These are phyloP conservation scores for Gymnocypris eckloni DNA, from an alignment of 2,797 vertebrate genomes.

Conservation along the genomic window DNA sequence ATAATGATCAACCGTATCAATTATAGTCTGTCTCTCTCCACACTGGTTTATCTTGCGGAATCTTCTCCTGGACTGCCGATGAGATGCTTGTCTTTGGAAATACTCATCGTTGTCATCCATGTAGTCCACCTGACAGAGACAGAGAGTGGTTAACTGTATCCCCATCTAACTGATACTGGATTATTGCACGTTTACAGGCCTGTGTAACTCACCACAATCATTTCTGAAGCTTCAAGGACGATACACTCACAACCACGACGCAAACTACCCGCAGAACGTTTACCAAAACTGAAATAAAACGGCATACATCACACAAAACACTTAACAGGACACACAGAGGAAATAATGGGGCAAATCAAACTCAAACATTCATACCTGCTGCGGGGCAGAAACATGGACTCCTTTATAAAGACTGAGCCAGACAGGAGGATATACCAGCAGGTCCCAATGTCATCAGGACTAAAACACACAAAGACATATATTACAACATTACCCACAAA, in stretches of 20 bases:
- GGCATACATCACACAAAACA: slow-evolving; percentile 8
- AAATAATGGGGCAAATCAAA: not conserved
- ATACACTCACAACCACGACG: slow-evolving; percentile 90
- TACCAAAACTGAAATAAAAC: slow-evolving; percentile 81
- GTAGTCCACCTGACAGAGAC: slow-evolving; percentile 82
- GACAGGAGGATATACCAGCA: slow-evolving; percentile 92
- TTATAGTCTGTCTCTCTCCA: slow-evolving; percentile 88
- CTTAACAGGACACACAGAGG: not conserved
- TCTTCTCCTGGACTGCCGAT: slow-evolving; percentile 86
- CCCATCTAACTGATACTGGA: not conserved
- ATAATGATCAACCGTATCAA: slow-evolving; percentile 86
- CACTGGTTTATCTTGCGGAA: slow-evolving; percentile 90
- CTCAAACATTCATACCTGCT: slow-evolving; percentile 80
- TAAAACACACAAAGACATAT: slow-evolving; percentile 63
- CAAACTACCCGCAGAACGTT: slow-evolving; percentile 87
- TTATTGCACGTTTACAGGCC: not conserved
- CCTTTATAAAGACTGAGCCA: slow-evolving; percentile 91
- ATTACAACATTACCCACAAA: slow-evolving; percentile 4
- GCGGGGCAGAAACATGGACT: slow-evolving; percentile 91
- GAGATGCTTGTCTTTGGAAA: slow-evolving; percentile 88
- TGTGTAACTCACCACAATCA: slow-evolving; percentile 86
- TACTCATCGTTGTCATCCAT: slow-evolving; percentile 92
- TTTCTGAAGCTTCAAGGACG: slow-evolving; percentile 89
- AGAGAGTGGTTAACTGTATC: not conserved
- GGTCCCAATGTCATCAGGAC: slow-evolving; percentile 88